Base-by-base conservation (phyloP, 2,888 invertebrate species). In the Branchipolynoe longqiensis region DNA sequence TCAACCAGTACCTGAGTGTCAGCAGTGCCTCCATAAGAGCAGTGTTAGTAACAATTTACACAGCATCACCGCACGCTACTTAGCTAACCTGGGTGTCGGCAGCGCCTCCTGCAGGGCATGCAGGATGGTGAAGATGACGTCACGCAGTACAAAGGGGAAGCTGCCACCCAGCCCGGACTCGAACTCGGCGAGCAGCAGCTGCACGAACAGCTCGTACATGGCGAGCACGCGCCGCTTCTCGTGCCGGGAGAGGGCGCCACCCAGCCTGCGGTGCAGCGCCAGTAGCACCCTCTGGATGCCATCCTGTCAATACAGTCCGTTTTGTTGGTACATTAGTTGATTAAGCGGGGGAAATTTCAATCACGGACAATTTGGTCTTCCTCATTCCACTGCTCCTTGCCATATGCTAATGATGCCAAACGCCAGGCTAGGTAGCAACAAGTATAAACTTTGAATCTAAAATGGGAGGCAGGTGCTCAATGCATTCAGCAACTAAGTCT, bases 241-340 rank as follows among this genome's bases (percentile, higher is more conserved):
- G 58, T 90, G 88, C n/a, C 89, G 84, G 22, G 90, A 85, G 78
- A 90, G 91, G 48, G 90, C 88, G 14, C 74, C 73, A 58, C 87
- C 88, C 82, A 93, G 40, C 31, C 87, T 85, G 0, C 88, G 83
- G 22, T 90, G 87, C 64, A 93, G 87, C 33, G 90, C 87, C 83
- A 92, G 88, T 18, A 93, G 87, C 0, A 92, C 91, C 87, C 90
- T 90, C 89, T 92, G 91, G 31, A 93, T 89, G 36, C 91, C 90
- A 87, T 92, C 92, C 93, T 92, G 25, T 14, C 31, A 62, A 62
- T 14, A 62, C 28, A 59, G 59, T 59, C 25, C 31, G 25, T 62
- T 62, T 4, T 18, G 28, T 62, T 48, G 18, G 38, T 38, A 3
- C 74, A 38, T 40, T 38, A 18, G n/a, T n/a, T n/a, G n/a, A n/a